A percentile compares a stretch with the other conserved stretches of the same genome.
Conservation (phyloP, 2,888 invertebrate genomes). For the Temnothorax rugatulus region DNA sequence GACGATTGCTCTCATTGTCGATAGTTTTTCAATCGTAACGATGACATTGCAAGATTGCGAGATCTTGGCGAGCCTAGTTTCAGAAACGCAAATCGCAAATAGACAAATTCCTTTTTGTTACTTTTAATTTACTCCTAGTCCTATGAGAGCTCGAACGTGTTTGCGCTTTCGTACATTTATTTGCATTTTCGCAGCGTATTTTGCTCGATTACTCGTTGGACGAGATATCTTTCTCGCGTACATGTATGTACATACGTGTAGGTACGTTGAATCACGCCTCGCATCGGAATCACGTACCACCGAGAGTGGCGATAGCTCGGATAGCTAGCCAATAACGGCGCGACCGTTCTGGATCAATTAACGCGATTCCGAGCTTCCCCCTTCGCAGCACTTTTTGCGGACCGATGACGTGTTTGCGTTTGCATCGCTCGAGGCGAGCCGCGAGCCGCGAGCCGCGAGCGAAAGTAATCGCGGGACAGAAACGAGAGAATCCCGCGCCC, state of each 20-base stretch:
- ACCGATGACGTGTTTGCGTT: constrained; percentile 20
- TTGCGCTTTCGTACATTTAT: constrained; percentile 16
- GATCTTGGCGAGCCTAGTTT: neutral
- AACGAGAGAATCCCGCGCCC: constrained; percentile 42
- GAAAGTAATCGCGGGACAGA: constrained; percentile 57
- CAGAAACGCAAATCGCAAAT: constrained; percentile 18
- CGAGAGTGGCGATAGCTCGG: constrained; percentile 42
- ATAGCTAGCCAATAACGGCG: constrained; percentile 64
- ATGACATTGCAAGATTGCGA: too few relatives aligned
- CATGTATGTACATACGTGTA: too few relatives aligned
- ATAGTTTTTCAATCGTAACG: neutral
- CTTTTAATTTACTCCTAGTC: neutral
- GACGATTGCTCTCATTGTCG: neutral
- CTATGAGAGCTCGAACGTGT: neutral
- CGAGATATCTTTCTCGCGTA: constrained; percentile 56
- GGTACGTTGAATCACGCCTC: constrained; percentile 36
- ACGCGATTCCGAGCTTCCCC: constrained; percentile 67
- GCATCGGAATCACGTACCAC: constrained; percentile 62
- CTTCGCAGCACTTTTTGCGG: constrained; percentile 62
- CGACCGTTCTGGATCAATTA: constrained; percentile 72
- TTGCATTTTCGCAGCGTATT: constrained; percentile 28
- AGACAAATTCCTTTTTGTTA: neutral
- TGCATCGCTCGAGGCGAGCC: constrained; percentile 28
- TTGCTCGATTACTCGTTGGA: neutral
- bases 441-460: neutral